A percentile compares a stretch with the other conserved stretches of the same genome.
Conservation (phyloP, 1,140 invertebrate genomes). For the Pomphorhynchus laevis region DNA sequence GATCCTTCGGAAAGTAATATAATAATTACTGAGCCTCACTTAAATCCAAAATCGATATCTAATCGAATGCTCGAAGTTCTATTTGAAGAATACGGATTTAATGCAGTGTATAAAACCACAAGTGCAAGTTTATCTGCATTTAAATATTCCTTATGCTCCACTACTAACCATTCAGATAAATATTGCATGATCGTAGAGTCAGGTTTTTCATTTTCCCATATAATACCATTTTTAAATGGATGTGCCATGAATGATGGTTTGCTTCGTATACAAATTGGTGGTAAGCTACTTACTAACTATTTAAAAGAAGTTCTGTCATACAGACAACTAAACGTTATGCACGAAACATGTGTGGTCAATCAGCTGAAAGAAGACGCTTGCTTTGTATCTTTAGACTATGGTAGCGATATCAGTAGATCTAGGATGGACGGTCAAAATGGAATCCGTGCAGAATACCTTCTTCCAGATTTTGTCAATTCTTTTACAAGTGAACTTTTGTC, state of each 20-base stretch:
- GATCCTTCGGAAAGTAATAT: slow-evolving; percentile 27
- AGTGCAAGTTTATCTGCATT: slow-evolving; percentile 7
- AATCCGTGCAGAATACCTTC: slow-evolving; percentile 51
- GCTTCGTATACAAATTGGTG: slow-evolving; percentile 52
- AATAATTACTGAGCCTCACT: slow-evolving; percentile 64
- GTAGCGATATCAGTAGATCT: slow-evolving; percentile 39
- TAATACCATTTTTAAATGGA: slow-evolving; percentile 65
- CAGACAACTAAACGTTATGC: slow-evolving; percentile 78
- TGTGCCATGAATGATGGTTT: slow-evolving; percentile 32
- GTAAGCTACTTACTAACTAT: slow-evolving; percentile 83
- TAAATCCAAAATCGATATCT: slow-evolving; percentile 61
- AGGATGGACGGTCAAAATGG: slow-evolving; percentile 23
- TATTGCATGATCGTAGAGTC: slow-evolving; percentile 55
- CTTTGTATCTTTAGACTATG: slow-evolving; percentile 54
- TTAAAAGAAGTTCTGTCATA: slow-evolving; percentile 87
- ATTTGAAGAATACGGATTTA: slow-evolving; percentile 80
- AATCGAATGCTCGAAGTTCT: slow-evolving; percentile 71
- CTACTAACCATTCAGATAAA: slow-evolving; percentile 22
- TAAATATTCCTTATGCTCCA: slow-evolving; percentile 1
- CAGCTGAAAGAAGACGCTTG: slow-evolving; percentile 89
- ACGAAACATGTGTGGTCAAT: slow-evolving; percentile 92
- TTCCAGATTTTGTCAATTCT: slow-evolving; percentile 68
- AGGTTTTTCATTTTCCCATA: slow-evolving; percentile 72
- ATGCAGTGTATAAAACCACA: slow-evolving; percentile 38
- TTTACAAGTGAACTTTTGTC: no score